A percentile compares a stretch with the other conserved stretches of the same genome.
phyloP scores from a whole-genome alignment of 2,113 vertebrate genomes.

The Notothenia rossii region DNA sequence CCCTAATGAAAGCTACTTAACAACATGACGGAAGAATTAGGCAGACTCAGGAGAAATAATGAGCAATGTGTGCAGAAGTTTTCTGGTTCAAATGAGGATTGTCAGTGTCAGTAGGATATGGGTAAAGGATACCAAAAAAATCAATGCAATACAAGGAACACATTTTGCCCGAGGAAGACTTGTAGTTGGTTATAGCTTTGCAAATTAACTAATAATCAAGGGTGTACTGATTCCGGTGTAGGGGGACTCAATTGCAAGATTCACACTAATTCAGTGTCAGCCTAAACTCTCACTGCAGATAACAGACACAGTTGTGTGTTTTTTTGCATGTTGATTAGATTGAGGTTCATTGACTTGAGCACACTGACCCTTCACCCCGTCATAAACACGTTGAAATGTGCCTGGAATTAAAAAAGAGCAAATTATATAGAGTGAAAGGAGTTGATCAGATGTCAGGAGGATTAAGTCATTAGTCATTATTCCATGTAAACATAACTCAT shows the following conservation, averaged over 20 bases:
- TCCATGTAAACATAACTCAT: neutral
- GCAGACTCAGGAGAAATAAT: slow-evolving; percentile 9
- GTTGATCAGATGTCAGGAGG: neutral
- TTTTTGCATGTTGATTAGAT: neutral
- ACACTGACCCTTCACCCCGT: neutral
- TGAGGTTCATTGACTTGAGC: neutral
- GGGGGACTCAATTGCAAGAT: neutral
- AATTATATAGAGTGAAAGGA: neutral
- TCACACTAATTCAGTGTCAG: neutral
- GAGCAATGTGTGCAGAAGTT: neutral
- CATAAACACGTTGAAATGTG: neutral
- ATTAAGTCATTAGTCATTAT: neutral
- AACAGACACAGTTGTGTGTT: too few relatives aligned
- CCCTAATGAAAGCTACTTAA: neutral
- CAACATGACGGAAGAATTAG: neutral
- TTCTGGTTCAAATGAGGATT: neutral
- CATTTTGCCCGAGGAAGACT: neutral
- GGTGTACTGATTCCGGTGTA: neutral
- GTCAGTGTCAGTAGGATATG: neutral
- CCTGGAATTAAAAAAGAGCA: neutral
- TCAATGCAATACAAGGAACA: neutral
- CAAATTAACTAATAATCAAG: neutral
- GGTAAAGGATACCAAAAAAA: neutral
- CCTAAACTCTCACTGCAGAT: neutral
- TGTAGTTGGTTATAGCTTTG: neutral